Evolutionary conservation across 2,113 vertebrate species (phyloP).

Genomic region (Myiagra hebetior): DNA sequence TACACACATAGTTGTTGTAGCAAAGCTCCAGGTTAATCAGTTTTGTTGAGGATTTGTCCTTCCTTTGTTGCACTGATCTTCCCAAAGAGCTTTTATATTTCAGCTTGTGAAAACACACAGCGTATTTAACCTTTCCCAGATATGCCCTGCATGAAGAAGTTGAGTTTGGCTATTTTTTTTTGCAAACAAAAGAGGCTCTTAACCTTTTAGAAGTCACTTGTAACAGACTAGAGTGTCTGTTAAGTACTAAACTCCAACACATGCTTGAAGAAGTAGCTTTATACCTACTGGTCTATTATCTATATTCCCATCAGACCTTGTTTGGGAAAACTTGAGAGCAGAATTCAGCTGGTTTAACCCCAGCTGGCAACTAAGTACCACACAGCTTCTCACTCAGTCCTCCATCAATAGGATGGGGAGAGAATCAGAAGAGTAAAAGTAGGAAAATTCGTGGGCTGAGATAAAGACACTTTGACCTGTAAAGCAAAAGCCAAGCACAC

Average conservation of each 20-base stretch:
- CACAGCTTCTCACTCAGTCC: background rate
- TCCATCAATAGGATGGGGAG: background rate
- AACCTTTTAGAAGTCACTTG: accelerated
- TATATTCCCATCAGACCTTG: background rate
- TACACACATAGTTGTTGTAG: accelerated
- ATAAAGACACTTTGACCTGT: background rate
- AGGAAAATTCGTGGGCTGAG: background rate
- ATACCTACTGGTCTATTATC: accelerated
- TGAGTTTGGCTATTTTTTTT: background rate
- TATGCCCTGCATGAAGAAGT: accelerated
- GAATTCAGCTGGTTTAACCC: background rate
- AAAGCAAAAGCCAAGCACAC: background rate
- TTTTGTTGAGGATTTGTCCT: background rate
- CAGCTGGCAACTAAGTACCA: background rate
- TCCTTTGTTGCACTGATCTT: background rate
- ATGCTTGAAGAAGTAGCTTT: background rate
- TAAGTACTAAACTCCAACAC: background rate
- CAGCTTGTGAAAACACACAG: background rate
- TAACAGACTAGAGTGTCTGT: background rate
- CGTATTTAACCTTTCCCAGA: background rate
- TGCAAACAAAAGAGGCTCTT: background rate
- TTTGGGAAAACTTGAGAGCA: background rate
- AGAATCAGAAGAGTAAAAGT: background rate
- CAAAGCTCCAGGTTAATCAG: background rate
- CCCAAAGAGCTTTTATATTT: background rate